Conservation (phyloP, 35 echinoderm and acorn worm genomes). For the Ophiothrix spiculata region DNA sequence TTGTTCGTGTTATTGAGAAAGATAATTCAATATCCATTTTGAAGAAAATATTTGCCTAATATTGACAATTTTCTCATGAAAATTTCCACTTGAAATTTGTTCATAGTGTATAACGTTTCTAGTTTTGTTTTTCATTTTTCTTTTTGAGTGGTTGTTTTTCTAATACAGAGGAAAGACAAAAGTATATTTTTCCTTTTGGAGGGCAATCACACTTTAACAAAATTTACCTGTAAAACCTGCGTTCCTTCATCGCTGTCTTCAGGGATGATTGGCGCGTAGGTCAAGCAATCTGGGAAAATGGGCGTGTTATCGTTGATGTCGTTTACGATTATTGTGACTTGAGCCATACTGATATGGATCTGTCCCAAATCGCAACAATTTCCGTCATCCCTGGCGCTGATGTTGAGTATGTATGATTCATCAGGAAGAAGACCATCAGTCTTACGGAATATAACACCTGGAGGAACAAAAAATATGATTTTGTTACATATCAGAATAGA, state of each 20-base stretch:
- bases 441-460: slow-evolving; percentile 65
- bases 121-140: too few relatives aligned
- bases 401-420: slow-evolving; percentile 50
- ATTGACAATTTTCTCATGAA: too few relatives aligned
- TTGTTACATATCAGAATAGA: neutral
- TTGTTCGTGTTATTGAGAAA: too few relatives aligned
- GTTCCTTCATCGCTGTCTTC: slow-evolving; percentile 24
- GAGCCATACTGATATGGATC: neutral
- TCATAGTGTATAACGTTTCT: neutral
- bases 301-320: slow-evolving; percentile 94
- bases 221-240: slow-evolving; percentile 43
- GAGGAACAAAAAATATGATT: neutral
- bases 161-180: neutral
- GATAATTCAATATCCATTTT: too few relatives aligned
- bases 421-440: slow-evolving; percentile 31
- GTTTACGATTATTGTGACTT: slow-evolving; percentile 67
- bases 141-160: too few relatives aligned
- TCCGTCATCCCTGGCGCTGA: slow-evolving; percentile 49
- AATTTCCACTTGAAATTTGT: too few relatives aligned
- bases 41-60: too few relatives aligned
- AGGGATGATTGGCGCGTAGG: slow-evolving; percentile 41
- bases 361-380: neutral
- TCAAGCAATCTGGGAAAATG: slow-evolving; percentile 60
- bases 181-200: neutral
- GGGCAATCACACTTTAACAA: too few relatives aligned